Conservation (phyloP, 2,888 invertebrate species). For the Caenorhabditis parvicauda region DNA sequence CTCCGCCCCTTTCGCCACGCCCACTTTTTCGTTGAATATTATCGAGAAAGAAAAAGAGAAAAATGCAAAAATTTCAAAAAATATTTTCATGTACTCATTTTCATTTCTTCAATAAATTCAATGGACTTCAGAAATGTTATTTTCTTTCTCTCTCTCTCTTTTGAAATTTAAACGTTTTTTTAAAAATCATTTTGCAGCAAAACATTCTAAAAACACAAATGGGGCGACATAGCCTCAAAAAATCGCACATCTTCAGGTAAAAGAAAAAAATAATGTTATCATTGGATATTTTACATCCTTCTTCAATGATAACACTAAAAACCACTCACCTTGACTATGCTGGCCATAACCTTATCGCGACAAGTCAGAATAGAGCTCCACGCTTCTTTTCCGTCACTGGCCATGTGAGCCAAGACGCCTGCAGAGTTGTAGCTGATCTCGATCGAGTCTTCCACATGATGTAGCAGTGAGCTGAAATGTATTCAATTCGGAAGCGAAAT, state of each 20-base stretch:
- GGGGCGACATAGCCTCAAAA: too few relatives aligned
- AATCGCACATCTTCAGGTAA: too few relatives aligned
- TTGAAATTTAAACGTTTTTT: not conserved
- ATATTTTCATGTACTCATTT: too few relatives aligned
- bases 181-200: not conserved
- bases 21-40: too few relatives aligned
- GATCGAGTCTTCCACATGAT: slow-evolving; percentile 85
- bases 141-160: too few relatives aligned
- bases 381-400: slow-evolving; percentile 81
- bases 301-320: not conserved
- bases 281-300: too few relatives aligned
- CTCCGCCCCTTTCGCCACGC: not conserved
- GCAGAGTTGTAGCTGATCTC: slow-evolving; percentile 72
- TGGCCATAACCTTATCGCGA: slow-evolving; percentile 46
- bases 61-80: too few relatives aligned
- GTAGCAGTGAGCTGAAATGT: slow-evolving; percentile 75
- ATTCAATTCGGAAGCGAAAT: slow-evolving; percentile 9
- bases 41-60: too few relatives aligned
- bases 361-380: slow-evolving; percentile 70
- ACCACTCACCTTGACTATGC: slow-evolving; percentile 44
- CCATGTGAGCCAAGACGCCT: slow-evolving; percentile 87
- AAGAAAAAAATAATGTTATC: too few relatives aligned
- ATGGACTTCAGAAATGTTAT: not conserved
- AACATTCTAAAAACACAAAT: too few relatives aligned
- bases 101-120: too few relatives aligned